Evolutionary conservation across 2,888 invertebrate species (phyloP).

Genomic region (Desoria tigrina): DNA sequence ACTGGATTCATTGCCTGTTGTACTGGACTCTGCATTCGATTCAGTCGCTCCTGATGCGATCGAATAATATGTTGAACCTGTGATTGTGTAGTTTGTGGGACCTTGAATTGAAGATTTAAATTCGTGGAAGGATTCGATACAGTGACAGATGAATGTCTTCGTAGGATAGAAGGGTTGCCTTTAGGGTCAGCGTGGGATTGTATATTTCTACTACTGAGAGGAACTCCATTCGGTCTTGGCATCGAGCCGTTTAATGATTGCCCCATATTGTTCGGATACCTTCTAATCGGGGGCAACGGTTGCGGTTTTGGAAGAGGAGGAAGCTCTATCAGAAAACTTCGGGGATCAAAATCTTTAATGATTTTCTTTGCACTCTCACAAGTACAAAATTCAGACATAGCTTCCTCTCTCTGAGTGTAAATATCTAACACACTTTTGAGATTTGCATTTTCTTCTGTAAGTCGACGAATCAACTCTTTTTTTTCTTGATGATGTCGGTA

Average conservation of each 20-base stretch:
- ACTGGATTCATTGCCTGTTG: no score
- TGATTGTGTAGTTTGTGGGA: no score
- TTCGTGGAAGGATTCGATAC: no score
- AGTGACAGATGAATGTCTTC: no score
- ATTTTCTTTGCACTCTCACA: background rate
- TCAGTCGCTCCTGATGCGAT: background rate
- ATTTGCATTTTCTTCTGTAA: conserved; percentile 31
- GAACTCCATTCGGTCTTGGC: no score
- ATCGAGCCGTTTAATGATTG: no score
- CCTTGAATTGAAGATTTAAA: no score
- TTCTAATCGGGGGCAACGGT: background rate
- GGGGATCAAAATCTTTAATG: background rate
- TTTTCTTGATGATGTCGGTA: conserved; percentile 39
- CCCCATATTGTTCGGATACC: no score
- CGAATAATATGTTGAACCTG: no score
- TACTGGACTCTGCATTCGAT: background rate
- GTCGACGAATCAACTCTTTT: conserved; percentile 26
- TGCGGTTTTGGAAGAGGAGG: background rate
- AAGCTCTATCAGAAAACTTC: background rate
- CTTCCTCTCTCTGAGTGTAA: background rate
- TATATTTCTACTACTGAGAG: no score
- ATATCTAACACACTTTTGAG: conserved; percentile 10
- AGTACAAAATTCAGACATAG: background rate
- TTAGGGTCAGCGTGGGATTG: no score
- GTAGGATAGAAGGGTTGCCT: no score